A percentile compares a stretch with the other conserved stretches of the same genome.
Conservation (phyloP, 2,888 invertebrate species). For the Cabera pusaria region DNA sequence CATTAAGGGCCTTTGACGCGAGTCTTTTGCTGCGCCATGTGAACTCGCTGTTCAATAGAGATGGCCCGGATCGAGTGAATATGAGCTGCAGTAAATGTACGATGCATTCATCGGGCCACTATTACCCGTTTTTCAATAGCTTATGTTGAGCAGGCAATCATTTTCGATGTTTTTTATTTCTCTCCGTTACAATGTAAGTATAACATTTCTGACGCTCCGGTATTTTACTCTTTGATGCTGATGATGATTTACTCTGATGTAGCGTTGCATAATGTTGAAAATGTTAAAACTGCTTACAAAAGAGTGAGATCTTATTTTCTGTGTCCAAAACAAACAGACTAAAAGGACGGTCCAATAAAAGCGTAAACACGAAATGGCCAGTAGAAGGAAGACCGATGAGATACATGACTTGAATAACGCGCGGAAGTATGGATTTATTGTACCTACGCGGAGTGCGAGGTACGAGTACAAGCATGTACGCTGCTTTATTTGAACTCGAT, state of each 20-base stretch:
- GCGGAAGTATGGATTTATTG: slow-evolving; percentile 39
- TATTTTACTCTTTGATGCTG: too few relatives aligned
- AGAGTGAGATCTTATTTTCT: slow-evolving; percentile 20
- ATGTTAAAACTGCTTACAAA: slow-evolving; percentile 13
- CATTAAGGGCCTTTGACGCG: slow-evolving; percentile 51
- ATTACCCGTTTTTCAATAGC: slow-evolving; percentile 24
- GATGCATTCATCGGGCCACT: slow-evolving; percentile 25
- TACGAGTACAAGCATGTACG: slow-evolving; percentile 15
- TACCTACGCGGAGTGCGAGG: slow-evolving; percentile 17
- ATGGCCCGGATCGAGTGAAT: slow-evolving; percentile 23
- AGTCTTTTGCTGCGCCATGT: slow-evolving; percentile 42
- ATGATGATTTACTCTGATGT: too few relatives aligned
- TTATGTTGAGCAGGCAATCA: slow-evolving; percentile 14
- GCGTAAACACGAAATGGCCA: slow-evolving; percentile 39
- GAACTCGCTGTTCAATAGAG: slow-evolving; percentile 38
- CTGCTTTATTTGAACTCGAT: slow-evolving; percentile 20
- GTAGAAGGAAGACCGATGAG: slow-evolving; percentile 45
- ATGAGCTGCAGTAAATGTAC: slow-evolving; percentile 33
- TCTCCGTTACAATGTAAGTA: slow-evolving; percentile 1
- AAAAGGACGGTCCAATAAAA: slow-evolving; percentile 41
- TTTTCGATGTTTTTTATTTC: slow-evolving; percentile 8
- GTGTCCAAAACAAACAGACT: slow-evolving; percentile 36
- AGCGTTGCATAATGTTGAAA: not conserved
- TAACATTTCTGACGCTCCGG: not conserved
- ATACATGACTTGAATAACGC: slow-evolving; percentile 48